A percentile compares a stretch with the other conserved stretches of the same genome.
phyloP scores from a whole-genome alignment of 1,140 invertebrate species.

The Heliconius melpomene region DNA sequence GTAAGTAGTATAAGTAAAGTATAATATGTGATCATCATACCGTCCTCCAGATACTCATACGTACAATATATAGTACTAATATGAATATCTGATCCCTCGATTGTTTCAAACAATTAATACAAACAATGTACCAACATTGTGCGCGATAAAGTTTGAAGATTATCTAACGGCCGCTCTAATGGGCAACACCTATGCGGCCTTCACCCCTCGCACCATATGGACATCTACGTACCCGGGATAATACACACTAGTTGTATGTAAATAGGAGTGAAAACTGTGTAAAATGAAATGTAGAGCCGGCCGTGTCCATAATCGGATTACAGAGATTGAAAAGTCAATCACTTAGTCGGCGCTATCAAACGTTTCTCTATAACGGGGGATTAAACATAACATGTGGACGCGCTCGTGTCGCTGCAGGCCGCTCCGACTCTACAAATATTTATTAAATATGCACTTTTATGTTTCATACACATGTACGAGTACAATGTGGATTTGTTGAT shows the following conservation, averaged over 20 bases:
- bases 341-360: slow-evolving; percentile 75
- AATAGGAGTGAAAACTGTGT: slow-evolving; percentile 40
- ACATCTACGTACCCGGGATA: slow-evolving; percentile 20
- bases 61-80: neutral
- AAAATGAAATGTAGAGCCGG: slow-evolving; percentile 32
- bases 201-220: slow-evolving; percentile 47
- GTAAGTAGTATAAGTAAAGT: too few species aligned
- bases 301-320: slow-evolving; percentile 72
- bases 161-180: slow-evolving; percentile 45
- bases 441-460: slow-evolving; percentile 10
- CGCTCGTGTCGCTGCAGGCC: slow-evolving; percentile 45
- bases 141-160: slow-evolving; percentile 42
- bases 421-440: slow-evolving; percentile 36
- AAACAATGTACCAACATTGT: slow-evolving; percentile 26
- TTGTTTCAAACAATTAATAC: slow-evolving; percentile 26
- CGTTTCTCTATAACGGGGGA: slow-evolving; percentile 57
- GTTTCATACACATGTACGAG: slow-evolving; percentile 1
- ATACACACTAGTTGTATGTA: neutral
- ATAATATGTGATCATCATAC: too few species aligned
- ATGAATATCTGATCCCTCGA: neutral
- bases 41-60: neutral
- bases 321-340: slow-evolving; percentile 79
- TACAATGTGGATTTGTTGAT: neutral
- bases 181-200: slow-evolving; percentile 53
- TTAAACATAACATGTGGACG: slow-evolving; percentile 46